These are phyloP conservation scores for Phrynosoma blainvillii DNA, from an alignment of 2,113 vertebrate genomes.

Conservation along the genomic window DNA sequence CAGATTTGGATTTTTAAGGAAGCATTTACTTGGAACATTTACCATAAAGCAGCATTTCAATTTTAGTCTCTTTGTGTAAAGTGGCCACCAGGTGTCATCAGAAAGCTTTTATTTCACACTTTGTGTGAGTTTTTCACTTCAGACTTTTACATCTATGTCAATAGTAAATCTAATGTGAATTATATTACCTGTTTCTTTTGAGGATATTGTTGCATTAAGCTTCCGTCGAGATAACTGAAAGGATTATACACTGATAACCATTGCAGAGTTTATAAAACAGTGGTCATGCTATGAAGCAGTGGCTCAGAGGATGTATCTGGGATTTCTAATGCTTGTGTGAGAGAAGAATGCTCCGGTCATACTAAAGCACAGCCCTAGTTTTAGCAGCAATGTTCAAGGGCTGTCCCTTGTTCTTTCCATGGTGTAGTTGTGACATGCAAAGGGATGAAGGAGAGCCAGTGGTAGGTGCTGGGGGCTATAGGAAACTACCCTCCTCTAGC, in stretches of 20 bases:
- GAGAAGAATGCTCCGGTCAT: background rate
- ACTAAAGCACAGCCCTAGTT: background rate
- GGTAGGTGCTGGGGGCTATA: background rate
- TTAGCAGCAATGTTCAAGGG: background rate
- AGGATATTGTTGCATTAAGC: background rate
- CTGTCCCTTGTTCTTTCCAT: background rate
- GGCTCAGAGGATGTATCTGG: background rate
- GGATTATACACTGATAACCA: background rate
- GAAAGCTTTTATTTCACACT: constrained; percentile 71
- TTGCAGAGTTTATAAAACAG: no score
- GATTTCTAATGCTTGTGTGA: background rate
- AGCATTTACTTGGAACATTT: constrained; percentile 3
- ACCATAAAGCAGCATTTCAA: background rate
- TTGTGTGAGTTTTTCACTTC: constrained; percentile 39
- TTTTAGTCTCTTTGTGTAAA: constrained; percentile 53
- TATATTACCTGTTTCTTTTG: constrained; percentile 1
- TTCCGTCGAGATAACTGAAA: constrained; percentile 13
- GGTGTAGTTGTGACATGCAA: background rate
- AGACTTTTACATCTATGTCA: constrained; percentile 51
- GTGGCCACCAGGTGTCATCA: constrained; percentile 84
- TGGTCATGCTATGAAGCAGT: no score
- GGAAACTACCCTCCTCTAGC: background rate
- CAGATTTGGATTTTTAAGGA: constrained; percentile 1
- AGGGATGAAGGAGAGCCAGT: background rate
- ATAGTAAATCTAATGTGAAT: background rate